Evolutionary conservation across 2,113 vertebrate genomes (phyloP), one percentile per base, ranked within the genome.

Genomic region (Glaucomys volans): DNA sequence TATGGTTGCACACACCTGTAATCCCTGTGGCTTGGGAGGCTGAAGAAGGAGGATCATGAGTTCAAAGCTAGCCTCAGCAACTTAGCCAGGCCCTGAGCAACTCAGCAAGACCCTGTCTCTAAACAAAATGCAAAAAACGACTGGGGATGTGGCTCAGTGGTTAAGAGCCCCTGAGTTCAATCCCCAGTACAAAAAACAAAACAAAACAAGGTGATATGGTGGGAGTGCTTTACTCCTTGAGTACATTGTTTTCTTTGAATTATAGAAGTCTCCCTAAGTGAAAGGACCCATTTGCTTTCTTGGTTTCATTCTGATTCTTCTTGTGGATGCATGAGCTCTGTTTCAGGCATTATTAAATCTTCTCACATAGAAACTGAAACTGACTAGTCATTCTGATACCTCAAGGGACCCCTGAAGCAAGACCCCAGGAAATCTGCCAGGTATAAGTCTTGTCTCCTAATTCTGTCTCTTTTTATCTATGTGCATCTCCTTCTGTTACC

Each of bases 251-350:
- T 88, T 50, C 54, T 88, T 94, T 57, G 81, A 67, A 50, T 79
- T 50, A 90, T 20, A 57, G 26, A 84, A 90, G 32, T 35, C 35
- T 84, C 59, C 20, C 59, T 57, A 2, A 52, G 26, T 71, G 50
- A 79, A 47, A 79, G 44, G n/a, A 80, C 26, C 59, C 26, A 54
- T 59, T 67, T 92, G 6, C 69, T 66, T 87, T 66, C 4, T 74
- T 74, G 44, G 47, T 92, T 92, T 87, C 77, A 57, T 92, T 92
- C 28, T 35, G 37, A 30, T 86, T 80, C 64, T 90, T 90, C 71
- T 87, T 66, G 37, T 87, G 26, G 59, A 1, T 66, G 75, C 13
- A 8, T n/a, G 47, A 74, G 22, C 59, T 26, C 30, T 71, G 9
- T 87, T 85, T 54, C 75, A 35, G 16, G 12, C 87, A 40, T 42